Evolutionary conservation across 2,888 invertebrate species (phyloP), one percentile per base, ranked within the genome.

Genomic region (Drosophila birchii): DNA sequence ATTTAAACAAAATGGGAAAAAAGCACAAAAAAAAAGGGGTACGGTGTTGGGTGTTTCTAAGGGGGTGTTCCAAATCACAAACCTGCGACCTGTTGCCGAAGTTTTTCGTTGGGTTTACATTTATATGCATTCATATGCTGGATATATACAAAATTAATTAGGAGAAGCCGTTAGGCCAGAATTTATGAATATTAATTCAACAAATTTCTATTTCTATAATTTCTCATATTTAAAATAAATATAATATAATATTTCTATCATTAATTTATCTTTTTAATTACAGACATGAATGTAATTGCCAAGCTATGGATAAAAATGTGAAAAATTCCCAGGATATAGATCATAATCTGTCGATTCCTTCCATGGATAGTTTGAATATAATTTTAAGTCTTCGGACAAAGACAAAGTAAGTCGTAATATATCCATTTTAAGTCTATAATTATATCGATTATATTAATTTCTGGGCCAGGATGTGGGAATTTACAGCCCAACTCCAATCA

Each of bases 111-210:
- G 44, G 44, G 51, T 26, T 58, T 36, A 49, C 34, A 53, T 36
- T 34, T 51, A 20, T 34, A 51, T 34, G 9, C 6, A 26, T 45
- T 26, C 26, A 16, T 45, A 26, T 45, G 45, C 26, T 45, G 45
- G 45, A 41, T 41, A 18, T 39, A 16, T 29, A 47, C 6, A 26
- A 5, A 18, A 14, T 23, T 34, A 51, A 51, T 34, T 51, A 51
- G 34, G 20, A 23, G 23, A 23, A 36, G 20, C 51, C 36, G 34
- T 34, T 51, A 34, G 34, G 34, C 34, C 34, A 9, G 34, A 20
- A 34, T 51, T 34, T 51, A 53, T 53, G 34, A 53, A 53, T 53
- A 53, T 53, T 53, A 23, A 53, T 36, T n/a, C n/a, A n/a, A n/a
- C n/a, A n/a, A n/a, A n/a, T n/a, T n/a, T n/a, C n/a, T n/a, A n/a